Base-by-base conservation (phyloP, 2,113 vertebrate genomes). In the Centropus unirufus region DNA sequence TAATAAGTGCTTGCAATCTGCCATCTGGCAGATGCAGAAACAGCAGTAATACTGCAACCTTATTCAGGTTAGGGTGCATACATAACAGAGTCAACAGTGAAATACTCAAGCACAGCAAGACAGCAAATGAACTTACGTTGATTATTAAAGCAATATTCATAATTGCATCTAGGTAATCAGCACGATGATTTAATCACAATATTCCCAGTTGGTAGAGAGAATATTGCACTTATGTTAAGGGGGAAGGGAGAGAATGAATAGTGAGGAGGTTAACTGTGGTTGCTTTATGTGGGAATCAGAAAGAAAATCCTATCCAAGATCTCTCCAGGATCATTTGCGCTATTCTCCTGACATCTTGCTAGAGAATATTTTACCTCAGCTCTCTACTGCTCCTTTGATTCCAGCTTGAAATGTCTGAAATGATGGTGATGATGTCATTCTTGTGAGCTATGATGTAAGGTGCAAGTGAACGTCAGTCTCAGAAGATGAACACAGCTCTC, bases 1-100 rank as follows among this genome's bases (percentile, higher is more conserved):
- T 59, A 42, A 11, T 20, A 26, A 1, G 1, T 2, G 1, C 8
- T 62, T 61, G 54, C 1, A 5, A 58, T 81, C 23, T 32, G 8
- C 61, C 36, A 34, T 66, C 16, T 2, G 1, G 26, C 30, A 1
- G 2, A 64, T 80, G 51, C 3, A 3, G 59, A 44, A 76, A n/a
- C 52, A 52, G 29, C 42, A 67, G 39, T 40, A 42, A 36, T 46
- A 64, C 73, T 87, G 58, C 14, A 26, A 1, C 46, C 36, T 83
- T 20, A 2, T 51, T 52, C 27, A 49, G 47, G 30, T 64, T 58
- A 52, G 12, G 24, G n/a, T 39, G 58, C 73, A 2, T 12, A 10
- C 2, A 3, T 46, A 32, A 22, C n/a, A 70, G 54, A 62, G 46
- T 46, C 70, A 83, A 6, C 14, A 2, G 3, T 51, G 67, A 47